Evolutionary conservation across 2,888 invertebrate species (phyloP).

Genomic region (Philereme vetulata): DNA sequence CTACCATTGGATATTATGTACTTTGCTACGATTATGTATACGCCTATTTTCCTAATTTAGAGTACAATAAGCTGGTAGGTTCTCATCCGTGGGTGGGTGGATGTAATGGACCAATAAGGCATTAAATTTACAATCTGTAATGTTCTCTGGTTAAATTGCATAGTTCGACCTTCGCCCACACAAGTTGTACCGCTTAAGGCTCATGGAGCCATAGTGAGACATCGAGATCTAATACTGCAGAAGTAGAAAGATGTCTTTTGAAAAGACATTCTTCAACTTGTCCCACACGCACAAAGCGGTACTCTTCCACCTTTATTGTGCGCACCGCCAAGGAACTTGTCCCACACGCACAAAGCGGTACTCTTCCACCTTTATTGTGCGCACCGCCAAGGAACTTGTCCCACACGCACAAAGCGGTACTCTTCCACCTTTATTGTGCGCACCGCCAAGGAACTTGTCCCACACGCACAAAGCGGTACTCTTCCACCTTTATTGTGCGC

Average conservation of each 20-base stretch:
- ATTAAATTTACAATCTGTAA: constrained; percentile 51
- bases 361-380: too few species aligned
- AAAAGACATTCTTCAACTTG: too few species aligned
- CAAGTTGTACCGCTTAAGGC: constrained; percentile 39
- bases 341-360: too few species aligned
- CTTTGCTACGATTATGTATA: constrained; percentile 6
- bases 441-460: too few species aligned
- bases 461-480: too few species aligned
- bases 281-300: too few species aligned
- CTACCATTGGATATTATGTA: constrained; percentile 6
- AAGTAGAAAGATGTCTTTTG: not conserved
- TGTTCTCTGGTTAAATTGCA: constrained; percentile 58
- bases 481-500: too few species aligned
- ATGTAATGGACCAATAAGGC: constrained; percentile 50
- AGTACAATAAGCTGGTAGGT: constrained; percentile 27
- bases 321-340: too few species aligned
- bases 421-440: too few species aligned
- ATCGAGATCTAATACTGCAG: not conserved
- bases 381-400: too few species aligned
- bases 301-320: too few species aligned
- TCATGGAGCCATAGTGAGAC: constrained; percentile 28
- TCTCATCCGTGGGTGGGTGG: constrained; percentile 40
- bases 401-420: too few species aligned
- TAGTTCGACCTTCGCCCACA: constrained; percentile 55
- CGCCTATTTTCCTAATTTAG: constrained; percentile 26